Evolutionary conservation across 2,888 invertebrate species (phyloP), one percentile per base, ranked within the genome.

Genomic region (Tanytarsus gracilentus): DNA sequence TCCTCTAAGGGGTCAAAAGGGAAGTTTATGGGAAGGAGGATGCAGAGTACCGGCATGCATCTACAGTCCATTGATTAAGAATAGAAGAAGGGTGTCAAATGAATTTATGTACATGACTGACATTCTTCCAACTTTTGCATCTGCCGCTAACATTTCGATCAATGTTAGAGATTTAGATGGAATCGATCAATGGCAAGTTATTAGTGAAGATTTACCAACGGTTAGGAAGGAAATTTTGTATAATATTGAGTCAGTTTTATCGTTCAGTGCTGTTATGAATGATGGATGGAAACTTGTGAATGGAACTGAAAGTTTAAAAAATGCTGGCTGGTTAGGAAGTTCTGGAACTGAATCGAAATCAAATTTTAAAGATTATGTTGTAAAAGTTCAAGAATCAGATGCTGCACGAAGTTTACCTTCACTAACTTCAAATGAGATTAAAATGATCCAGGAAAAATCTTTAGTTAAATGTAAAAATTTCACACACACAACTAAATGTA

Each of bases 11-110:
- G 64, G 81, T 83, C 77, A 82, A 70, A 95, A 95, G 72, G 77
- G 81, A 65, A 84, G 88, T 0, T 77, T 89, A 0, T 91, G 86
- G 81, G 94, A 96, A 73, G 95, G 95, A 3, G 92, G 82, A 0
- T 79, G 91, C 0, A 78, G 90, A 61, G 86, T 85, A 0, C 81
- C 82, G 0, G 87, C 86, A 0, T 82, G 86, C 48, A 75, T 92
- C 53, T 91, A 86, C 82, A 85, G 83, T 66, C 83, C 88, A 0
- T 63, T 76, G 29, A 68, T 82, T n/a, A 69, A 69, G 16, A 63
- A 73, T 49, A 73, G 78, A 5, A 68, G 76, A 11, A 77, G 80
- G 65, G 77, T 87, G 0, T 81, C 79, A 8, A 72, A 78, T 18
- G 76, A 82, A 52, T 73, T 89, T 53, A 81, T 92, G 69, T 90